Evolutionary conservation across 2,888 invertebrate species (phyloP), one percentile per base, ranked within the genome.

Genomic region (Ectemnius continuus): DNA sequence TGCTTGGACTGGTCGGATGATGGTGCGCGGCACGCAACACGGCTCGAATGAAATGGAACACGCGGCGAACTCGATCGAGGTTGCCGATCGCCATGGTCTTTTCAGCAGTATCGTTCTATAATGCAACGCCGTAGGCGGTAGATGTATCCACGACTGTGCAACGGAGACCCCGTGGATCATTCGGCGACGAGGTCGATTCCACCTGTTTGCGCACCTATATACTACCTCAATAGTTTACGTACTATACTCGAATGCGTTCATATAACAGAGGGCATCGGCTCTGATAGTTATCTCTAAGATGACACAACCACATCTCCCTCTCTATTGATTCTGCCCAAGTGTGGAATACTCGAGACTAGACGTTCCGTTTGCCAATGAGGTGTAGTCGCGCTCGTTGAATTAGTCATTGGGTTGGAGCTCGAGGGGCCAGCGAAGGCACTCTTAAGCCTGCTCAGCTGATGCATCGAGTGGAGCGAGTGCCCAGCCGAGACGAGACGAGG

Each of bases 91-190:
- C 36, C 5, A 36, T 8, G 5, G 36, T 11, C 6, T 36, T 80
- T 79, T 76, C 76, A 83, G 70, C 70, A 75, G 75, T 81, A 80
- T 83, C 84, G 84, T 79, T 81, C 78, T 75, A 82, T 80, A 79
- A 83, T 79, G 76, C 75, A 69, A 81, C 84, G 83, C 83, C 83
- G 84, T 84, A 84, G 83, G 84, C 84, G 83, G 83, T 83, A 78
- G 67, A 83, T 73, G 81, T 71, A 75, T 70, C 64, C 58, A 68
- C 23, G 48, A 60, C 63, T 58, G 52, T 66, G 52, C 16, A 45
- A 63, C 71, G 13, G 59, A 47, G 67, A 64, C 62, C 71, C 62
- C 48, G 48, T 65, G 80, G 65, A 73, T 70, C 67, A 74, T 70
- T 72, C 62, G 61, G 65, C 70, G 69, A 61, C 66, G 67, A 67